Evolutionary conservation across 1,140 invertebrate genomes (phyloP).

Genomic region (Ooceraea biroi): DNA sequence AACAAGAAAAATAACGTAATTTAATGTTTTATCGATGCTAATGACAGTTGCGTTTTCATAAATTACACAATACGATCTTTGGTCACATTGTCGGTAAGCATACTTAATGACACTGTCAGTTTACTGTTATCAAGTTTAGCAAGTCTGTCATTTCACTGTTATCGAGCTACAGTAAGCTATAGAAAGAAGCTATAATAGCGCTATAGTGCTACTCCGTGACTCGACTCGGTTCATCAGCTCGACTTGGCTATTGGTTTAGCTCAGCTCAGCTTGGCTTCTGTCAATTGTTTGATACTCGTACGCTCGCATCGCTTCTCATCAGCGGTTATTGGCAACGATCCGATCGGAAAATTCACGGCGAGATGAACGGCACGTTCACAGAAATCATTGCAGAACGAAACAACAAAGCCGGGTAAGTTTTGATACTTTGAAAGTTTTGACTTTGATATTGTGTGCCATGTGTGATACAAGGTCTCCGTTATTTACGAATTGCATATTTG

Average conservation of each 20-base stretch:
- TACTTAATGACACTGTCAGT: no score
- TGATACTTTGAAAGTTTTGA: constrained; percentile 27
- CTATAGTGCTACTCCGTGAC: no score
- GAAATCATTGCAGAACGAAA: not conserved
- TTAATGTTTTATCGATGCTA: no score
- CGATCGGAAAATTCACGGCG: not conserved
- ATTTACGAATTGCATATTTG: not conserved
- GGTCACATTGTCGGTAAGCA: no score
- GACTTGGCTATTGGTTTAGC: constrained; percentile 12
- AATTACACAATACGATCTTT: no score
- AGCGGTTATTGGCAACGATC: constrained; percentile 4
- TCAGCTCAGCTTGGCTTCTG: constrained; percentile 9
- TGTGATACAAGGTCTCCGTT: not conserved
- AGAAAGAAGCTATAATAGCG: no score
- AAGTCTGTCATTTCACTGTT: no score
- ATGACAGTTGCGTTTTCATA: no score
- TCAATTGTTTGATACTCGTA: constrained; percentile 46
- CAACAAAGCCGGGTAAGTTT: constrained; percentile 29
- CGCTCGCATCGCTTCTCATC: constrained; percentile 10
- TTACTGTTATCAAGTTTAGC: no score
- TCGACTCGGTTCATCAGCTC: no score
- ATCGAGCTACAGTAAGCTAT: no score
- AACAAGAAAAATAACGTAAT: no score
- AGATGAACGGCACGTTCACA: constrained; percentile 1
- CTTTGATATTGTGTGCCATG: not conserved